phyloP scores from a whole-genome alignment of 2,113 vertebrate genomes.

The Dermatemys mawii region DNA sequence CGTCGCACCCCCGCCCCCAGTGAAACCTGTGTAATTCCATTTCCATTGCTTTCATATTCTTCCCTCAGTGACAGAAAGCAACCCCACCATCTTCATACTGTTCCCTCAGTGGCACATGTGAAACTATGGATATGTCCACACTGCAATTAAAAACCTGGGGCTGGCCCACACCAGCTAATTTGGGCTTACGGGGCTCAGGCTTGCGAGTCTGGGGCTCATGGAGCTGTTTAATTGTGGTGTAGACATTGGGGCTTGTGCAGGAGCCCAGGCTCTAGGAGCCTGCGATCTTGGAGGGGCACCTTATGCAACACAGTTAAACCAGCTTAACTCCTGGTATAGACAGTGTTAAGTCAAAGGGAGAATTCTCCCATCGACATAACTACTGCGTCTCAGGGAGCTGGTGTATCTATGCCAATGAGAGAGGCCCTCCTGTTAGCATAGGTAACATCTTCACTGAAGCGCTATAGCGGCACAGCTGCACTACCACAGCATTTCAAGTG shows the following conservation, averaged over 20 bases:
- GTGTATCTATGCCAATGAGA: not conserved
- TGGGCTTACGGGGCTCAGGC: not conserved
- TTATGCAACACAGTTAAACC: not conserved
- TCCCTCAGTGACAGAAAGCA: not conserved
- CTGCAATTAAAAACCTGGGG: not conserved
- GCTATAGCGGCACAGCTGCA: not conserved
- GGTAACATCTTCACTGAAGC: not conserved
- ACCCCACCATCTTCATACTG: not conserved
- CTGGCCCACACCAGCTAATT: not conserved
- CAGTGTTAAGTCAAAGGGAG: not conserved
- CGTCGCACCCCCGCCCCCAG: no score
- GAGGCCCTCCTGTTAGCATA: not conserved
- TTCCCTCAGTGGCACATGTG: accelerated
- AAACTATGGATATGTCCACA: not conserved
- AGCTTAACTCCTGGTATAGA: not conserved
- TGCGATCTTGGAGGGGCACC: not conserved
- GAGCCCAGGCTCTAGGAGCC: not conserved
- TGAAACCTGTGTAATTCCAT: not conserved
- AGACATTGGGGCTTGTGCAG: not conserved
- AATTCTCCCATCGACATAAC: not conserved
- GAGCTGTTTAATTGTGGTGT: not conserved
- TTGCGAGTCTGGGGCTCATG: not conserved
- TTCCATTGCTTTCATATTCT: not conserved
- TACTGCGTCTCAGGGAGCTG: not conserved
- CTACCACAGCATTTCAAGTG: not conserved